These are phyloP conservation scores for Lepidurus arcticus DNA, from an alignment of 1,140 invertebrate genomes.

Conservation along the genomic window DNA sequence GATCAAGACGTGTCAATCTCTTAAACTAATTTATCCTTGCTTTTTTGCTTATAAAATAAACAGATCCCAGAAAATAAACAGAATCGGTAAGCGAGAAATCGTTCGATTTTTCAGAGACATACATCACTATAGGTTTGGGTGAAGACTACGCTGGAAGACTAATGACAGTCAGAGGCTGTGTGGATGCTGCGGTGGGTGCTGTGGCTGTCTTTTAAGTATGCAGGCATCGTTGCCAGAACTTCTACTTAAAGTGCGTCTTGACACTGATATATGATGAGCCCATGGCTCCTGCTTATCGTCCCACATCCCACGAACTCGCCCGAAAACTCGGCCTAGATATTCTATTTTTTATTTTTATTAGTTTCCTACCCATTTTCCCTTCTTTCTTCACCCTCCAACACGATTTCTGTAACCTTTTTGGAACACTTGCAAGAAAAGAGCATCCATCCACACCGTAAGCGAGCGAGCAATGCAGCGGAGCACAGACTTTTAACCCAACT, in stretches of 20 bases:
- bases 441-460: no score
- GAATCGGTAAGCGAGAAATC: conserved; percentile 1
- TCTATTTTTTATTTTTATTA: neutral
- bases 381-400: no score
- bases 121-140: neutral
- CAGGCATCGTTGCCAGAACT: conserved; percentile 20
- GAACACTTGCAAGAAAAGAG: no score
- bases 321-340: neutral
- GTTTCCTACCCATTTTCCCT: neutral
- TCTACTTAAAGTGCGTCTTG: conserved; percentile 13
- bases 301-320: neutral
- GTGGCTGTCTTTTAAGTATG: conserved; percentile 19
- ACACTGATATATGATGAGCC: conserved; percentile 21
- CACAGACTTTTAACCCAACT: no score
- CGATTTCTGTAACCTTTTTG: no score
- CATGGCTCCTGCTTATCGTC: neutral
- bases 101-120: neutral
- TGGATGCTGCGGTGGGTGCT: conserved; percentile 6
- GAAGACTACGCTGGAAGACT: neutral
- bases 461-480: no score
- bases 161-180: neutral
- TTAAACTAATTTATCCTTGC: neutral
- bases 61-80: neutral
- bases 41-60: neutral
- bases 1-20: neutral